These are phyloP conservation scores for Liodrosophila aerea DNA, from an alignment of 2,888 invertebrate genomes.

Conservation along the genomic window DNA sequence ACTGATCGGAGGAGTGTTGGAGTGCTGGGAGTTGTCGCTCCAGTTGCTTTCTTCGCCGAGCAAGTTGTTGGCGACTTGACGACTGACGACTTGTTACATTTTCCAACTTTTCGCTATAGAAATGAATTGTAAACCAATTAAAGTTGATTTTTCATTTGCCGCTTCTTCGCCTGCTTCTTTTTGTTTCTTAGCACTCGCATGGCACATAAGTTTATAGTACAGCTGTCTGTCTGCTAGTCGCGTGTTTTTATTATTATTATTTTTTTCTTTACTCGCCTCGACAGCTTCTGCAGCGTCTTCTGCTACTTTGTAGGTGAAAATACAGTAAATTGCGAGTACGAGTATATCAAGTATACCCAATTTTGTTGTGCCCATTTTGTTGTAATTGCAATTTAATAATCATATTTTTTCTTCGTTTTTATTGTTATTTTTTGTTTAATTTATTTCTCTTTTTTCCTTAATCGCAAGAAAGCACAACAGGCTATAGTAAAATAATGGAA, in stretches of 20 bases:
- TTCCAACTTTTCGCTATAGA: conserved; percentile 63
- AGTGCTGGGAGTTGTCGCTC: conserved; percentile 24
- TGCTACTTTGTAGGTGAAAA: conserved; percentile 66
- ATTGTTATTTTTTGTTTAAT: conserved; percentile 1
- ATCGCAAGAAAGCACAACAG: conserved; percentile 11
- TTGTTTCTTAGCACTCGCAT: conserved; percentile 13
- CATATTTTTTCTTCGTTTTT: conserved; percentile 33
- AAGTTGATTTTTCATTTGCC: conserved; percentile 62
- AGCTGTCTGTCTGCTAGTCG: conserved; percentile 20
- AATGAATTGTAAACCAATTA: conserved; percentile 77
- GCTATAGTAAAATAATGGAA: conserved; percentile 10
- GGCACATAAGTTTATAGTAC: conserved; percentile 26
- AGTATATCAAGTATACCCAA: conserved; percentile 24
- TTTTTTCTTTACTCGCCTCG: conserved; percentile 25
- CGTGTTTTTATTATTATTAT: conserved; percentile 31
- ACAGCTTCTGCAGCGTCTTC: conserved; percentile 20
- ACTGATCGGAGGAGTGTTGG: background rate
- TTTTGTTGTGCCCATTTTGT: conserved; percentile 43
- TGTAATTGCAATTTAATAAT: conserved; percentile 61
- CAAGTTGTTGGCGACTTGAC: conserved; percentile 34
- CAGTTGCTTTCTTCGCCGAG: conserved; percentile 60
- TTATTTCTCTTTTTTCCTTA: conserved; percentile 2
- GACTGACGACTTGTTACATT: conserved; percentile 63
- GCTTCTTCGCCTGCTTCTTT: conserved; percentile 14
- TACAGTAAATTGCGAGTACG: conserved; percentile 54